These are phyloP conservation scores for Melinaea marsaeus DNA, from an alignment of 2,888 invertebrate genomes.

Conservation along the genomic window DNA sequence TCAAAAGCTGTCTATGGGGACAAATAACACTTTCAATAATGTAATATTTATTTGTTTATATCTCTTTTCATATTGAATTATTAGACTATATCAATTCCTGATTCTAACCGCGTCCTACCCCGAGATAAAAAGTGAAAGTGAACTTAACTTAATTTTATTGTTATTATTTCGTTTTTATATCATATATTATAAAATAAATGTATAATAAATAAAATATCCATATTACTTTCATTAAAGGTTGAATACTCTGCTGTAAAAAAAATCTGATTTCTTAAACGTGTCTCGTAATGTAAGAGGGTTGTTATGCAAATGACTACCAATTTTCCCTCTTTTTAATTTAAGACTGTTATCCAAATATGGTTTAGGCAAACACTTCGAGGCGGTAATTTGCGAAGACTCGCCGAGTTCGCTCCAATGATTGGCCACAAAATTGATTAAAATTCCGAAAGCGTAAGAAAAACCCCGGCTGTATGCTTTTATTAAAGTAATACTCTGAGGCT, in stretches of 20 bases:
- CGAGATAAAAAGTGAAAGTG: too few relatives aligned
- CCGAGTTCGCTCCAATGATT: slow-evolving; percentile 56
- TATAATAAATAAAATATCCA: neutral
- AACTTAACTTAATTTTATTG: neutral
- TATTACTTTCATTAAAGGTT: slow-evolving; percentile 7
- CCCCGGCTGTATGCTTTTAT: slow-evolving; percentile 40
- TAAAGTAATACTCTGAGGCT: slow-evolving; percentile 43
- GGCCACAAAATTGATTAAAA: slow-evolving; percentile 74
- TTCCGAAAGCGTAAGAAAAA: slow-evolving; percentile 55
- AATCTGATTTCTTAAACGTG: slow-evolving; percentile 28
- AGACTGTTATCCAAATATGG: slow-evolving; percentile 52
- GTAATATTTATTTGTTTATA: too few relatives aligned
- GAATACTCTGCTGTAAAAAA: slow-evolving; percentile 17
- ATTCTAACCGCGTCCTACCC: too few relatives aligned
- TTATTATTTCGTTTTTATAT: neutral
- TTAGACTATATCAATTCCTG: too few relatives aligned
- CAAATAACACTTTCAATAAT: too few relatives aligned
- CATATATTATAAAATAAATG: neutral
- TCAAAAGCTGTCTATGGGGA: too few relatives aligned
- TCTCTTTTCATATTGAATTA: too few relatives aligned
- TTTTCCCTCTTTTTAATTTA: slow-evolving; percentile 48
- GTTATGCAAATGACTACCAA: slow-evolving; percentile 46
- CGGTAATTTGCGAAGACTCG: slow-evolving; percentile 64
- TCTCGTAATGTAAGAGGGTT: slow-evolving; percentile 39
- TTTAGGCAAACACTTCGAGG: slow-evolving; percentile 52